Percentiles rank a stretch among this genome's conserved stretches.
Evolutionary conservation across 2,888 invertebrate species (phyloP).

Genomic region (Cheilosia vulpina): DNA sequence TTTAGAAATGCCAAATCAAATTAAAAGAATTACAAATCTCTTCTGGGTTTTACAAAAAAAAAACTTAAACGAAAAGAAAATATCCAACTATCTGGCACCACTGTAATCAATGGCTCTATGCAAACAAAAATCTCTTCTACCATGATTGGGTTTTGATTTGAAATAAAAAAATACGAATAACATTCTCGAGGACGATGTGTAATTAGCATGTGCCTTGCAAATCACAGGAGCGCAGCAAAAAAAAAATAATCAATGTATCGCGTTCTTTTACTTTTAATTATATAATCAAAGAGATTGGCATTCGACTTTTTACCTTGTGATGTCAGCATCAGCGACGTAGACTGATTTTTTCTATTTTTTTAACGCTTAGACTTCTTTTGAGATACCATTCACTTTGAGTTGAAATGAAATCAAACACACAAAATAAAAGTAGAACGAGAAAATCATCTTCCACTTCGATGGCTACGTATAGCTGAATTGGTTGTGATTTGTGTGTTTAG

Average conservation of each 20-base stretch:
- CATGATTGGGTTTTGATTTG: background rate
- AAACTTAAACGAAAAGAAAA: too few relatives aligned
- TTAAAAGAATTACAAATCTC: too few relatives aligned
- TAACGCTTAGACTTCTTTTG: constrained; percentile 42
- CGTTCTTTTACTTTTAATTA: constrained; percentile 49
- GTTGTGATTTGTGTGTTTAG: constrained; percentile 66
- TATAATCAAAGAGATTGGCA: constrained; percentile 67
- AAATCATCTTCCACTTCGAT: constrained; percentile 69
- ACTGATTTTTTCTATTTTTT: constrained; percentile 13
- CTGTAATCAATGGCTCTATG: too few relatives aligned
- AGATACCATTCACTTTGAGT: constrained; percentile 73
- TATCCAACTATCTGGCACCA: too few relatives aligned
- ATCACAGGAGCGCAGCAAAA: constrained; percentile 17
- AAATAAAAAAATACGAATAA: constrained; percentile 1
- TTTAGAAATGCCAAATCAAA: too few relatives aligned
- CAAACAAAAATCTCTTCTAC: background rate
- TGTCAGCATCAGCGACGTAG: constrained; percentile 49
- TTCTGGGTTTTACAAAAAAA: too few relatives aligned
- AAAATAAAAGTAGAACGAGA: constrained; percentile 57
- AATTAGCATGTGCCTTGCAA: constrained; percentile 45
- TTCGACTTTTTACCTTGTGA: constrained; percentile 69
- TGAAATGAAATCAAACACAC: constrained; percentile 44
- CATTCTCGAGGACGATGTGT: constrained; percentile 8
- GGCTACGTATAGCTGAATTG: constrained; percentile 36
- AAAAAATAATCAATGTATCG: constrained; percentile 42